These are phyloP conservation scores for Xenentodon cancila DNA, from an alignment of 2,797 vertebrate genomes.

Conservation along the genomic window DNA sequence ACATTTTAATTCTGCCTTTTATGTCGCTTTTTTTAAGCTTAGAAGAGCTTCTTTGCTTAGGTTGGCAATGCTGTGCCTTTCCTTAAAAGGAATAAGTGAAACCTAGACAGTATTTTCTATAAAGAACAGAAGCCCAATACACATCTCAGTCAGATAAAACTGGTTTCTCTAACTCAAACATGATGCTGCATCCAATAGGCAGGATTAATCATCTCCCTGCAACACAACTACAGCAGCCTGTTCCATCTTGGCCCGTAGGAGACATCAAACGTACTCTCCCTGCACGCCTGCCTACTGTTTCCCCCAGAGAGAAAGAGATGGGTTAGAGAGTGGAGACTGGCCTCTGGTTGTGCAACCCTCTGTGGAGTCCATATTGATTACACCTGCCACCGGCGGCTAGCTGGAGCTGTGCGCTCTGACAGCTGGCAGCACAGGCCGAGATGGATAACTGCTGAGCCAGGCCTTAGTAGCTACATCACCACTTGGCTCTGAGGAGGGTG, in stretches of 20 bases:
- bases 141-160: conserved; percentile 35
- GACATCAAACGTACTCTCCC: conserved; percentile 73
- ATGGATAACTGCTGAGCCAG: conserved; percentile 74
- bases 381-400: conserved; percentile 77
- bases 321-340: conserved; percentile 75
- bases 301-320: conserved; percentile 73
- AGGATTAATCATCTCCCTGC: conserved; percentile 70
- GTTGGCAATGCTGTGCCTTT: background rate
- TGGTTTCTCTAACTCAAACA: conserved; percentile 47
- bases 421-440: conserved; percentile 73
- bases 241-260: conserved; percentile 68
- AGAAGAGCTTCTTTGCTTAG: no score
- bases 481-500: conserved; percentile 61
- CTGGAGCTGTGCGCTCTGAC: conserved; percentile 73
- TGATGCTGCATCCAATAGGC: conserved; percentile 61
- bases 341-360: conserved; percentile 79
- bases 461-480: conserved; percentile 66
- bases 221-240: conserved; percentile 46
- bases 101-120: conserved; percentile 4
- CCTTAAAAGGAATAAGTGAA: background rate
- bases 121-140: conserved; percentile 6
- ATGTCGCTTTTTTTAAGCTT: no score
- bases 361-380: conserved; percentile 81
- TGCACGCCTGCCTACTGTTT: conserved; percentile 68
- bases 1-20: background rate